phyloP scores from a whole-genome alignment of 1,140 invertebrate genomes.

The Rhyacophila brunnea region DNA sequence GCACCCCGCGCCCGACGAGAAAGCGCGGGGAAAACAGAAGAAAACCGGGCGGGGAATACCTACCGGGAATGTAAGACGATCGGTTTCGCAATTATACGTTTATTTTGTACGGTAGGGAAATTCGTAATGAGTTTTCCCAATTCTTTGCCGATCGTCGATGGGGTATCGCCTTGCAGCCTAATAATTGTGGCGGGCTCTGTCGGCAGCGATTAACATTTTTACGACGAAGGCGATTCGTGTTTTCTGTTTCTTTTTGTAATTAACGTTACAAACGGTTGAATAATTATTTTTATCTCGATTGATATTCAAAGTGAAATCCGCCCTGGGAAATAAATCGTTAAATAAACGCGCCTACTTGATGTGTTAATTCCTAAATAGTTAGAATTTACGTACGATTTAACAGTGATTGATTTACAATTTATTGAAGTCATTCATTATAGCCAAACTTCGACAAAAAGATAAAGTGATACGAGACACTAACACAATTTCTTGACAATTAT shows the following conservation, averaged over 20 bases:
- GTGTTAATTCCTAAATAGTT: too few species aligned
- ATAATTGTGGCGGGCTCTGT: slow-evolving; percentile 14
- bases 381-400: too few species aligned
- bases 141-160: slow-evolving; percentile 28
- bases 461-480: too few species aligned
- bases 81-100: slow-evolving; percentile 38
- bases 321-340: too few species aligned
- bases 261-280: slow-evolving; percentile 4
- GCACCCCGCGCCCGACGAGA: slow-evolving; percentile 38
- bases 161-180: slow-evolving; percentile 26
- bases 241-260: slow-evolving; percentile 2
- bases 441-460: too few species aligned
- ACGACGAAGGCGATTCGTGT: slow-evolving; percentile 4
- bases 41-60: slow-evolving; percentile 20
- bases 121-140: slow-evolving; percentile 37
- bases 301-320: too few species aligned
- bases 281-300: not conserved
- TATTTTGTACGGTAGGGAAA: slow-evolving; percentile 37
- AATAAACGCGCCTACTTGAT: too few species aligned
- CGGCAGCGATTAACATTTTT: slow-evolving; percentile 8
- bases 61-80: slow-evolving; percentile 36
- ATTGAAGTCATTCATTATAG: too few species aligned
- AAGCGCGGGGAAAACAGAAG: slow-evolving; percentile 12
- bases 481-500: too few species aligned
- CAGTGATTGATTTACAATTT: too few species aligned